phyloP scores from a whole-genome alignment of 2,888 invertebrate species.

The Itoplectis maculator region DNA sequence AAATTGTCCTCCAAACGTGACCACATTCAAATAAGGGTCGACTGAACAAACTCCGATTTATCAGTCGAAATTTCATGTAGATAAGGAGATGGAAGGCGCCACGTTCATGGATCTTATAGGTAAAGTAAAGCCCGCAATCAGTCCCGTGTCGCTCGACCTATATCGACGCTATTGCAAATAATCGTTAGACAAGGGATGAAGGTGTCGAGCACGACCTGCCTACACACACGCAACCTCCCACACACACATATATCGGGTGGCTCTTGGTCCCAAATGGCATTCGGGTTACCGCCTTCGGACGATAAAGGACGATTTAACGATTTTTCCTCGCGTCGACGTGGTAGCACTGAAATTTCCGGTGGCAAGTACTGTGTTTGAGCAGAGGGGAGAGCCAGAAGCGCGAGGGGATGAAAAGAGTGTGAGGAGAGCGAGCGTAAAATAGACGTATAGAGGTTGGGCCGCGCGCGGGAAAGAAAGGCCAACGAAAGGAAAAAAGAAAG shows the following conservation, averaged over 20 bases:
- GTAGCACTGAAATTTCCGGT: conserved; percentile 29
- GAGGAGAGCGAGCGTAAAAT: conserved; percentile 27
- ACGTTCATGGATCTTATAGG: not conserved
- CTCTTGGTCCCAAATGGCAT: conserved; percentile 38
- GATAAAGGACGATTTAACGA: conserved; percentile 30
- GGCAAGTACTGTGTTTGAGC: not conserved
- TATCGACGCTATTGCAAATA: conserved; percentile 22
- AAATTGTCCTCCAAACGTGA: too few species aligned
- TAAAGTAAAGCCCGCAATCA: conserved; percentile 16
- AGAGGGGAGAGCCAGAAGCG: conserved; percentile 6
- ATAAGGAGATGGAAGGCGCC: not conserved
- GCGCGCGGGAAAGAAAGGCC: not conserved
- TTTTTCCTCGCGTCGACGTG: conserved; percentile 16
- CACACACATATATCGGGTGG: not conserved
- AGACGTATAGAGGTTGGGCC: not conserved
- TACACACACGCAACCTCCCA: not conserved
- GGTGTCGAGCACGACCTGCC: conserved; percentile 11
- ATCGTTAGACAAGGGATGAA: conserved; percentile 31
- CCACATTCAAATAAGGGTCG: too few species aligned
- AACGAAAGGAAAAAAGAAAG: conserved; percentile 1
- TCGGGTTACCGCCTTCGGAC: conserved; percentile 25
- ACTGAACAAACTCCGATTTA: too few species aligned
- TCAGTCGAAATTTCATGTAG: not conserved
- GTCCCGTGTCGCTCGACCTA: conserved; percentile 19
- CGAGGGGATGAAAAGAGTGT: conserved; percentile 42